phyloP scores from a whole-genome alignment of 2,888 invertebrate genomes.

The Apamea crenata region DNA sequence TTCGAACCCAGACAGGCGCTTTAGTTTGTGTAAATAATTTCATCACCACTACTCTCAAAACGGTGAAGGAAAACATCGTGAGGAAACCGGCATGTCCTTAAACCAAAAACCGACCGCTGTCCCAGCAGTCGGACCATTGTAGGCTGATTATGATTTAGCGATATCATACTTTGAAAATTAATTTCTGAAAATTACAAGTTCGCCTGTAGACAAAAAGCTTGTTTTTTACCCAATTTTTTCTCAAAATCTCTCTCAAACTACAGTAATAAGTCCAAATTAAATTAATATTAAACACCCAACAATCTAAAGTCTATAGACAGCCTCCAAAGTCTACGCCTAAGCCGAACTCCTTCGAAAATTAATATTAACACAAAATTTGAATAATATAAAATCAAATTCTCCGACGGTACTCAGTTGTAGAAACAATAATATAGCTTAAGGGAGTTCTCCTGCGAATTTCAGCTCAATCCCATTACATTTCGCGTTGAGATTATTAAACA shows the following conservation, averaged over 20 bases:
- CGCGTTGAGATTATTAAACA: constrained; percentile 87
- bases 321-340: constrained; percentile 19
- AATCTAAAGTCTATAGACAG: constrained; percentile 7
- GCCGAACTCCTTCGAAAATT: constrained; percentile 49
- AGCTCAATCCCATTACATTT: constrained; percentile 84
- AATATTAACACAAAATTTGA: constrained; percentile 67
- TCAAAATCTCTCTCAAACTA: neutral
- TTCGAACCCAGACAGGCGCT: neutral
- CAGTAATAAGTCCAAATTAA: neutral
- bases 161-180: neutral
- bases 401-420: constrained; percentile 72
- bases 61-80: neutral
- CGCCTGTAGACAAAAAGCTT: neutral
- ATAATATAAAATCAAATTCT: constrained; percentile 69
- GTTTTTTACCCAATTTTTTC: neutral
- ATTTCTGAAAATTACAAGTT: neutral
- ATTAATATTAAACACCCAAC: constrained; percentile 17
- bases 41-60: neutral
- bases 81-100: neutral
- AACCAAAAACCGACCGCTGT: neutral
- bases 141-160: neutral
- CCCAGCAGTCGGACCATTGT: neutral
- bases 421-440: constrained; percentile 75
- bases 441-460: constrained; percentile 75
- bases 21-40: neutral